Conservation (phyloP, 2,113 vertebrate species). For the Euleptes europaea region DNA sequence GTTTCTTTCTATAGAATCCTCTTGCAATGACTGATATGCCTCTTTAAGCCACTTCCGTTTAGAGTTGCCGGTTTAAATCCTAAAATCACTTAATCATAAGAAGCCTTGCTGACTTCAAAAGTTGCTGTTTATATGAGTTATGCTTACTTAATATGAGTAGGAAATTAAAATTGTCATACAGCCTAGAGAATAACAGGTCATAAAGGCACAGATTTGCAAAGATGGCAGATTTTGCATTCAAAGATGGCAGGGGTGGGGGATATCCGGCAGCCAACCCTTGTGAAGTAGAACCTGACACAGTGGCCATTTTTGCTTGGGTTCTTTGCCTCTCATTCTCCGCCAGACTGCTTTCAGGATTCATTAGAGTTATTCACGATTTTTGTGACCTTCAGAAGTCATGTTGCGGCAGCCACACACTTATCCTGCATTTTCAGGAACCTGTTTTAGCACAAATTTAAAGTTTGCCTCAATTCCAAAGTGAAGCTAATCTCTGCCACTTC, state of each 20-base stretch:
- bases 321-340: no score
- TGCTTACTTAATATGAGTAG: constrained; percentile 56
- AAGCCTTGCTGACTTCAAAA: not conserved
- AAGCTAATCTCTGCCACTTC: no score
- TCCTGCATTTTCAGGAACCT: no score
- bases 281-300: not conserved
- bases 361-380: no score
- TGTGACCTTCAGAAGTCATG: no score
- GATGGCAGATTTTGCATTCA: not conserved
- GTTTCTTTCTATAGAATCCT: constrained; percentile 52
- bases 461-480: no score
- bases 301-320: no score
- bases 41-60: constrained; percentile 57
- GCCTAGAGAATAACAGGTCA: constrained; percentile 29
- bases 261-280: not conserved
- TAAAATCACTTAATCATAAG: constrained; percentile 2
- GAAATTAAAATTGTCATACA: constrained; percentile 62
- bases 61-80: constrained; percentile 20
- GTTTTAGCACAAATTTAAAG: no score
- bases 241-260: not conserved
- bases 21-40: constrained; percentile 52
- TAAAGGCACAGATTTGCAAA: not conserved
- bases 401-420: no score
- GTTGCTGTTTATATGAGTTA: constrained; percentile 27
- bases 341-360: no score